These are phyloP conservation scores for Idaea aversata DNA, from an alignment of 2,888 invertebrate genomes.

Conservation along the genomic window DNA sequence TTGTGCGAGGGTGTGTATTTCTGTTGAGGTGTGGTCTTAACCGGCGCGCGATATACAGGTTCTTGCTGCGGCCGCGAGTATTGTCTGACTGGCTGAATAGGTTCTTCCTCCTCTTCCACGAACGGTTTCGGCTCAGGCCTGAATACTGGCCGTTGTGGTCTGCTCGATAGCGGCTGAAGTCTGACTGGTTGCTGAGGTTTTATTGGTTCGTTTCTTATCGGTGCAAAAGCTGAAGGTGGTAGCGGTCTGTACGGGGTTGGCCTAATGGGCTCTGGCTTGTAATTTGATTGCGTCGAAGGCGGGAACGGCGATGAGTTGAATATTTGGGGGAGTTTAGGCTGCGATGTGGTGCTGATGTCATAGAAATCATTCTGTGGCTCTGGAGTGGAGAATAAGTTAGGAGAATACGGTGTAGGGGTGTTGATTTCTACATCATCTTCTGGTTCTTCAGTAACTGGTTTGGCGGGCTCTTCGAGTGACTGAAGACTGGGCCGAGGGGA, in stretches of 20 bases:
- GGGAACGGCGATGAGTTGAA: slow-evolving; percentile 70
- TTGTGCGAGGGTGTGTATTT: slow-evolving; percentile 62
- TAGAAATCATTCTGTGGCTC: slow-evolving; percentile 73
- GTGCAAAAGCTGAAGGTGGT: slow-evolving; percentile 61
- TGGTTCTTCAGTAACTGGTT: slow-evolving; percentile 85
- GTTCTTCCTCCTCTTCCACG: slow-evolving; percentile 67
- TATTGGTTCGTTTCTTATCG: slow-evolving; percentile 47
- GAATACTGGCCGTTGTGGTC: slow-evolving; percentile 77
- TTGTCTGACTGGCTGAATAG: slow-evolving; percentile 70
- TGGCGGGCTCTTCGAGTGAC: slow-evolving; percentile 73
- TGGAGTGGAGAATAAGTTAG: slow-evolving; percentile 63
- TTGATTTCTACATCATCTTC: slow-evolving; percentile 82
- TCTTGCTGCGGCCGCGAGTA: slow-evolving; percentile 70
- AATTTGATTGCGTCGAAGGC: slow-evolving; percentile 58
- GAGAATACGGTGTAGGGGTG: slow-evolving; percentile 74
- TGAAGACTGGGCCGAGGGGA: slow-evolving; percentile 69
- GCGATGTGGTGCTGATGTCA: slow-evolving; percentile 69
- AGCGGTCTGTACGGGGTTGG: slow-evolving; percentile 72
- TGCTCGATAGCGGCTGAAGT: slow-evolving; percentile 69
- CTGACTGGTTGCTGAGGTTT: slow-evolving; percentile 67
- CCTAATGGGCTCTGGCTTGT: slow-evolving; percentile 64
- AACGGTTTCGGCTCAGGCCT: slow-evolving; percentile 73
- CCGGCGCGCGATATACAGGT: slow-evolving; percentile 56
- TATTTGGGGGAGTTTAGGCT: slow-evolving; percentile 66
- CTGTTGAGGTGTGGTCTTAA: slow-evolving; percentile 61